phyloP scores from a whole-genome alignment of 1,140 invertebrate species.

The Pachypeltis micranthus region DNA sequence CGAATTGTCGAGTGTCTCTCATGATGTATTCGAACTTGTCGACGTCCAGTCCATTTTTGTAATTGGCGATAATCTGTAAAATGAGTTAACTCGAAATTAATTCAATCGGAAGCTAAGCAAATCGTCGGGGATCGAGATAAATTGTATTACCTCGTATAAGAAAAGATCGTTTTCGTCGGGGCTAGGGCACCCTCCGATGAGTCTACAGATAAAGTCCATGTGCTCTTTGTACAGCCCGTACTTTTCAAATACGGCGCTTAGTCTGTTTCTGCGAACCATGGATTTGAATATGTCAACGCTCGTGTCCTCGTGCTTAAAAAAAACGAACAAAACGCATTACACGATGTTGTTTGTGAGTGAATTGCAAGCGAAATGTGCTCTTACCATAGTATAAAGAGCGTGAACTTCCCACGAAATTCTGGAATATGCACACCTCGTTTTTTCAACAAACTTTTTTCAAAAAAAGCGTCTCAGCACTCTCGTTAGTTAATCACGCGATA shows the following conservation, averaged over 20 bases:
- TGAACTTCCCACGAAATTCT: too few relatives aligned
- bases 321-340: too few relatives aligned
- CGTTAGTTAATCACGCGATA: too few relatives aligned
- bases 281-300: slow-evolving; percentile 38
- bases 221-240: slow-evolving; percentile 27
- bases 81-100: not conserved
- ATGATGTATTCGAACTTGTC: slow-evolving; percentile 61
- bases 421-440: too few relatives aligned
- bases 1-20: slow-evolving; percentile 39
- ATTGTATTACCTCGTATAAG: slow-evolving; percentile 34
- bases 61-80: slow-evolving; percentile 51
- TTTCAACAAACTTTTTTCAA: too few relatives aligned
- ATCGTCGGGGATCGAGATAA: too few relatives aligned
- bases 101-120: not conserved
- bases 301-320: slow-evolving; percentile 38
- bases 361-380: too few relatives aligned
- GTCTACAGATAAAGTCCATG: slow-evolving; percentile 37
- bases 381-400: too few relatives aligned
- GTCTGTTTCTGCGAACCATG: slow-evolving; percentile 35
- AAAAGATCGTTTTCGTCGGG: slow-evolving; percentile 30
- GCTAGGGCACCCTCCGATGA: slow-evolving; percentile 33
- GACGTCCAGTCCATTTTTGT: slow-evolving; percentile 50
- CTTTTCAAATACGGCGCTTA: slow-evolving; percentile 30
- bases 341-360: too few relatives aligned
- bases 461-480: too few relatives aligned